Base-by-base conservation (phyloP, 2,888 invertebrate species). In the Sarcophaga variegata region DNA sequence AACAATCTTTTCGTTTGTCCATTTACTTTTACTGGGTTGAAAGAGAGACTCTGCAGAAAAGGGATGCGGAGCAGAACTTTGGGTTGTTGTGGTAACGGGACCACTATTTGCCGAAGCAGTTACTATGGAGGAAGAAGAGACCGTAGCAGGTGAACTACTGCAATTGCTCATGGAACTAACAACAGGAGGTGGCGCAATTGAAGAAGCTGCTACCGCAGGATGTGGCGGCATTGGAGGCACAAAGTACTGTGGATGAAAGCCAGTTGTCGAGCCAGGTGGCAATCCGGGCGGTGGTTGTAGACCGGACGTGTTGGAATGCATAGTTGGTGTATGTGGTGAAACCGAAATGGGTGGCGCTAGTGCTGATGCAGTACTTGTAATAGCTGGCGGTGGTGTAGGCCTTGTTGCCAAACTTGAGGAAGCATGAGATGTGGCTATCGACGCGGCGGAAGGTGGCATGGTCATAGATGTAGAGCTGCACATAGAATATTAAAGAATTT, bases 11-110 rank as follows among this genome's bases (percentile, higher is more conserved):
- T 22, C n/a, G 11, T 67, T 8, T 67, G 22, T 47, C 14, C 60
- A 89, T 89, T 91, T 92, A 92, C 92, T 95, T 96, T 96, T 94
- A 96, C 96, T 97, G 89, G 97, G 95, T 94, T 97, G 97, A 93
- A 97, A 97, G 88, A 97, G 95, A 90, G 97, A 97, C 93, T 97
- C 97, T 10, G 97, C 97, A 14, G 97, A 97, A 94, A 97, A 97
- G 1, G 97, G 97, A 93, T 96, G 97, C 11, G 97, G 96, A 91
- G 97, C 96, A 78, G 95, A 94, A 86, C 94, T 94, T 81, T 90
- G 89, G 54, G 88, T 81, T 49, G 89, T 87, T 72, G 83, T 81
- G n/a, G 89, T 89, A 37, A 87, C 81, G 20, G 87, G 86, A 47
- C 81, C 74, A 87, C 88, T 88, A n/a, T 79, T 88, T 11, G 90